Base-by-base conservation (phyloP, 2,797 vertebrate species). In the Poecilia wingei region DNA sequence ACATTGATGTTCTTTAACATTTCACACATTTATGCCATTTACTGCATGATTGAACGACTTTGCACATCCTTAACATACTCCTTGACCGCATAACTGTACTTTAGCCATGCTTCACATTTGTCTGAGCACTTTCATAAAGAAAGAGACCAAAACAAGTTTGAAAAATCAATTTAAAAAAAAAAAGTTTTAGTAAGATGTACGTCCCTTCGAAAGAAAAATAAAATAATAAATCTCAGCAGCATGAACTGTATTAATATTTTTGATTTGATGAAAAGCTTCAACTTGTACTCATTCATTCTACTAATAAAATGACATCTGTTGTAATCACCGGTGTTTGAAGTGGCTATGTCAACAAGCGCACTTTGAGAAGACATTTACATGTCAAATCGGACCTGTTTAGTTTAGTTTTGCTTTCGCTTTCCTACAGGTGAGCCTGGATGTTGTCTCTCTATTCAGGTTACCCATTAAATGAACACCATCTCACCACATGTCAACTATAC, bases 221-320 rank as follows among this genome's bases (percentile, higher is more conserved):
- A 28, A 18, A 69, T 78, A 80, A 9, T 16, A 33, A 43, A 59
- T 31, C 28, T 59, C 28, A 84, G 47, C 83, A 76, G 88, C 90
- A 74, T 79, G 77, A 59, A 87, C 75, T 7, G 3, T 79, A 31
- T 80, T 61, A 57, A 33, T 20, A 64, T 75, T 81, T 64, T 86
- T 71, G 14, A 90, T 87, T 84, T 90, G 91, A 87, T 72, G 33
- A 41, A 46, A 20, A 49, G 36, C 76, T 70, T 73, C 46, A 75
- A n/a, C 64, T 82, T 72, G 13, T 0, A 6, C 68, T 75, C 14
- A 0, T 79, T 77, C n/a, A 0, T 80, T 82, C 16, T 75, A 9
- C 4, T 59, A 51, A 28, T 69, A 51, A 69, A 43, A 69, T 6
- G 14, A 36, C 31, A 77, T 8, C 49, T 41, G 6, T 39, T 31